These are phyloP conservation scores for Ceramica pisi DNA, from an alignment of 2,888 invertebrate species.

Conservation along the genomic window DNA sequence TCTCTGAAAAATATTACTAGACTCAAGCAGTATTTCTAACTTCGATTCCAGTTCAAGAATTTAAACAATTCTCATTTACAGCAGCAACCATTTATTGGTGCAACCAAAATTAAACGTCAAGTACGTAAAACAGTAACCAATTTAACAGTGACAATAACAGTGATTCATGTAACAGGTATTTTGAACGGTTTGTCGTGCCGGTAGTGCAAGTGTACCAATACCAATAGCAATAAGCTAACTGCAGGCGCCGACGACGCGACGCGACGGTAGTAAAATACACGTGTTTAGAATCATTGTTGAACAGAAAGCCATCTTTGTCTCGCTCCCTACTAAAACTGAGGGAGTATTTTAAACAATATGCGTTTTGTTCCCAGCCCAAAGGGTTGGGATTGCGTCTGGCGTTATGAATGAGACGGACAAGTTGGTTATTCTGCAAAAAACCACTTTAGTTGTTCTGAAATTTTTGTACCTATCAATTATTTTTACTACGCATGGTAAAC, in stretches of 20 bases:
- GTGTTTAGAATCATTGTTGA: conserved; percentile 73
- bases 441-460: neutral
- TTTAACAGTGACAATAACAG: conserved; percentile 59
- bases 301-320: conserved; percentile 64
- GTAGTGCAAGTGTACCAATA: conserved; percentile 35
- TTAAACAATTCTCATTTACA: conserved; percentile 33
- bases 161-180: conserved; percentile 70
- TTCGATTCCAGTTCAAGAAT: conserved; percentile 37
- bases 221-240: conserved; percentile 52
- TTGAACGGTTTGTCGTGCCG: conserved; percentile 62
- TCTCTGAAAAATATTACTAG: conserved; percentile 3
- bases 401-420: conserved; percentile 14
- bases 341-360: conserved; percentile 29
- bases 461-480: neutral
- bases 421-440: conserved; percentile 6
- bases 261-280: conserved; percentile 69
- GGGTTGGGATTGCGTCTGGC: conserved; percentile 25
- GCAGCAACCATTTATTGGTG: conserved; percentile 32
- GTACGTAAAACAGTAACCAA: conserved; percentile 48
- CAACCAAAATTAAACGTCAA: conserved; percentile 52
- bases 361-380: conserved; percentile 13
- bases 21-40: conserved; percentile 16
- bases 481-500: neutral
- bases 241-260: conserved; percentile 60
- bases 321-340: conserved; percentile 34